Percentiles rank a stretch among this genome's conserved stretches.
Conservation (phyloP, 1,140 invertebrate species). For the Pseudomyrmex sp. region DNA sequence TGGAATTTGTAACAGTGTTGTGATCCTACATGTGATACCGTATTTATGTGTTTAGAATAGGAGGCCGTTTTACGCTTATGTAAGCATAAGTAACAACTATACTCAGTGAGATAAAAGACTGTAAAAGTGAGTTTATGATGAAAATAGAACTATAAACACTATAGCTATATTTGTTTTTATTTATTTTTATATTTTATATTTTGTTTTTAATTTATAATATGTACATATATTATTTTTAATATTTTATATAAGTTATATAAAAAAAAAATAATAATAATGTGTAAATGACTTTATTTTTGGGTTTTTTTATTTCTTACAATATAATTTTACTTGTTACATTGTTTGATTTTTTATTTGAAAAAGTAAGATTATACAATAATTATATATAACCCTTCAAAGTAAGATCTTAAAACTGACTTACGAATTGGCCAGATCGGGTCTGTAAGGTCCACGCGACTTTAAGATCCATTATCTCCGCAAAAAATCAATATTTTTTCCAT, state of each 20-base stretch:
- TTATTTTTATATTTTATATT: slow-evolving; percentile 29
- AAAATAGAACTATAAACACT: slow-evolving; percentile 21
- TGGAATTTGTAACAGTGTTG: slow-evolving; percentile 82
- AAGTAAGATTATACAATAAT: too few species aligned
- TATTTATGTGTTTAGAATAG: slow-evolving; percentile 76
- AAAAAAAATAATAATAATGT: background rate
- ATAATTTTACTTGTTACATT: too few species aligned
- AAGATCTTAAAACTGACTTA: too few species aligned
- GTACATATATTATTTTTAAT: background rate
- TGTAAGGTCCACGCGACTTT: too few species aligned
- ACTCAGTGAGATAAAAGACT: slow-evolving; percentile 66
- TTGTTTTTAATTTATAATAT: too few species aligned
- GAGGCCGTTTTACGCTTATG: slow-evolving; percentile 70
- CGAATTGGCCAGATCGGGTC: too few species aligned
- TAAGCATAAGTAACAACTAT: slow-evolving; percentile 62
- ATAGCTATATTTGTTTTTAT: slow-evolving; percentile 25
- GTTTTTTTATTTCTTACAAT: too few species aligned
- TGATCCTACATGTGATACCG: slow-evolving; percentile 84
- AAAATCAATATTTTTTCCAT: too few species aligned
- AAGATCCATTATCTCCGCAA: too few species aligned
- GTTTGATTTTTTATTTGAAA: too few species aligned
- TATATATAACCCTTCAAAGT: too few species aligned
- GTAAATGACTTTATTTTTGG: too few species aligned
- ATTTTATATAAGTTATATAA: slow-evolving; percentile 42
- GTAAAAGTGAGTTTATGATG: slow-evolving; percentile 50